These are phyloP conservation scores for Emys orbicularis DNA, from an alignment of 2,797 vertebrate genomes.

Conservation along the genomic window DNA sequence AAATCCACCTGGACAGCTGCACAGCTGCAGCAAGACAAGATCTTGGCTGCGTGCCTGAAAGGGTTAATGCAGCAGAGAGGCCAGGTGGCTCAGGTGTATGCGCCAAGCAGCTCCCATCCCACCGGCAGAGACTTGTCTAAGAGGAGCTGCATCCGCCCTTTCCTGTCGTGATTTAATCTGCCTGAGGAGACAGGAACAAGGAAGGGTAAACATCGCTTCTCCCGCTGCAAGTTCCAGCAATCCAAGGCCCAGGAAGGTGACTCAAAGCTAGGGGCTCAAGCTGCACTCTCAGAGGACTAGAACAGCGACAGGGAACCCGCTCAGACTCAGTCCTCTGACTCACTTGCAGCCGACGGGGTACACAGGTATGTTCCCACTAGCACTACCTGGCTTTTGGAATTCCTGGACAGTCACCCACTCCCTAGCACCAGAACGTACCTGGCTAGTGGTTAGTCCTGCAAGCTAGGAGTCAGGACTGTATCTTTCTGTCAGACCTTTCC, in stretches of 20 bases:
- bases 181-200: constrained; percentile 28
- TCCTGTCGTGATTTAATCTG: constrained; percentile 60
- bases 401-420: neutral
- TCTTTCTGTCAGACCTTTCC: neutral
- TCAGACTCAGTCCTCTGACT: constrained; percentile 19
- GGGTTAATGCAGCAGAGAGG: neutral
- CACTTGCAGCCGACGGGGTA: fast-evolving
- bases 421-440: fast-evolving
- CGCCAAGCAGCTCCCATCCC: constrained; percentile 53
- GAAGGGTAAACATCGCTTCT: constrained; percentile 62
- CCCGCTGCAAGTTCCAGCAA: constrained; percentile 54
- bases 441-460: fast-evolving
- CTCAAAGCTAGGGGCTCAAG: constrained; percentile 6
- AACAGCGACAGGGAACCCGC: neutral
- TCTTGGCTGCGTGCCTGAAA: neutral
- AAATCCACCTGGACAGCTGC: constrained; percentile 11
- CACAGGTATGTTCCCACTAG: neutral
- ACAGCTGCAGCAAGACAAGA: neutral
- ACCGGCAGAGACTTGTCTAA: constrained; percentile 74
- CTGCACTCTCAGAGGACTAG: neutral
- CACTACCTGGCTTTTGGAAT: neutral
- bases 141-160: constrained; percentile 56
- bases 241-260: constrained; percentile 45
- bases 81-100: constrained; percentile 69
- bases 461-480: fast-evolving